A percentile compares a stretch with the other conserved stretches of the same genome.
phyloP scores from a whole-genome alignment of 2,888 invertebrate genomes.

The Caenorhabditis angaria region DNA sequence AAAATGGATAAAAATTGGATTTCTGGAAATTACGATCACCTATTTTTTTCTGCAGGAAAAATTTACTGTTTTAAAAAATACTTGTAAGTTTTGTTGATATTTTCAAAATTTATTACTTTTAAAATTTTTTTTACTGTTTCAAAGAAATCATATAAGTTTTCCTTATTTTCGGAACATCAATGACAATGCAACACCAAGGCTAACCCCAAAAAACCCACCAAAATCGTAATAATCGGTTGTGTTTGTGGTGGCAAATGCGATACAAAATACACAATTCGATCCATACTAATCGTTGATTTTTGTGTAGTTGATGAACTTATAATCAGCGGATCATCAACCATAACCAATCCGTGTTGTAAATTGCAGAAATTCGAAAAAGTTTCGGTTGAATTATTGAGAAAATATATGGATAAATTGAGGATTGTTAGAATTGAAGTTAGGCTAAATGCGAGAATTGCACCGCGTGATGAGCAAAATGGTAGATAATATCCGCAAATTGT shows the following conservation, averaged over 20 bases:
- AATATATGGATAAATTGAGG: constrained; percentile 21
- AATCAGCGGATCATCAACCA: constrained; percentile 7
- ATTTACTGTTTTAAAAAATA: no score
- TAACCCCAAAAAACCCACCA: constrained; percentile 15
- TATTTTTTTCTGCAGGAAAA: no score
- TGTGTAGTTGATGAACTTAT: constrained; percentile 8
- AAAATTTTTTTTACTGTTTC: background rate
- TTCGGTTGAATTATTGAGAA: constrained; percentile 30
- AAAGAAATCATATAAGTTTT: background rate
- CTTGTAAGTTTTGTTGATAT: no score
- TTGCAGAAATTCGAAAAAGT: constrained; percentile 31
- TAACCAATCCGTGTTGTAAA: constrained; percentile 27
- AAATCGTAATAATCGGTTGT: constrained; percentile 38
- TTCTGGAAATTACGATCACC: no score
- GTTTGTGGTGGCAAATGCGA: constrained; percentile 38
- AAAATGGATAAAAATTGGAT: no score
- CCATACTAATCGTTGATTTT: constrained; percentile 39
- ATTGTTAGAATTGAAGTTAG: constrained; percentile 22
- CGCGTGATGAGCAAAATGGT: constrained; percentile 52
- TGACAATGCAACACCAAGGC: background rate
- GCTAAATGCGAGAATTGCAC: constrained; percentile 37
- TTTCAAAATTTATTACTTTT: no score
- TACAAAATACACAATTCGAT: constrained; percentile 29
- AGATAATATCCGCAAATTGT: constrained; percentile 57
- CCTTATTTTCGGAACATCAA: background rate